phyloP scores from a whole-genome alignment of 1,140 invertebrate species.

The Apis mellifera region Amel_HAv3.1 CM009935.2:9028501-9029000 shows the following conservation, averaged over 20 bases:
- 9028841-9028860: neutral
- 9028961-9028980: slow-evolving; percentile 49
- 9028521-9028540: neutral
- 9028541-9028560: slow-evolving; percentile 18
- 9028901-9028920: slow-evolving; percentile 12
- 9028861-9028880: slow-evolving; percentile 17
- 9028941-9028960: neutral
- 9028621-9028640: neutral
- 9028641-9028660: neutral
- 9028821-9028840: neutral
- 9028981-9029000: neutral
- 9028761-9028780: neutral
- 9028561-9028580: neutral
- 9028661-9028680: too few relatives aligned
- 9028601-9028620: neutral
- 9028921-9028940: neutral
- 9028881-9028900: neutral
- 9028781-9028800: neutral
- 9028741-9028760: too few relatives aligned
- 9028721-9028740: too few relatives aligned
- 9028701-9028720: too few relatives aligned
- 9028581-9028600: slow-evolving; percentile 22
- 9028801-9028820: neutral
- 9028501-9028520: slow-evolving; percentile 37
- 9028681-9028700: too few relatives aligned